Percentiles rank a stretch among this genome's conserved stretches.
phyloP scores from a whole-genome alignment of 2,888 invertebrate genomes.

The Pandemis cinnamomeana region DNA sequence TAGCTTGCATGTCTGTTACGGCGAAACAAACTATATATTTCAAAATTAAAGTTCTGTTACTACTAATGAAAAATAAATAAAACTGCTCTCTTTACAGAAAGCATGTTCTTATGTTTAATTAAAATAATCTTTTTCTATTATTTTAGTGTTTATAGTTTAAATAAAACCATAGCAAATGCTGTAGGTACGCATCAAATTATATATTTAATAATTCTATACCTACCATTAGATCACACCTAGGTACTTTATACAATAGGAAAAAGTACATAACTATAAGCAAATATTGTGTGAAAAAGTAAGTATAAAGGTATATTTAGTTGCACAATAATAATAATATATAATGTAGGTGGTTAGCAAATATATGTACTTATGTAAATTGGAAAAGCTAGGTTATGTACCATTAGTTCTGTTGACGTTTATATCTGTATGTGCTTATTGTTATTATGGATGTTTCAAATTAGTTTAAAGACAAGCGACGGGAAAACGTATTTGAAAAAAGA shows the following conservation, averaged over 20 bases:
- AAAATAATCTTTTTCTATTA: background rate
- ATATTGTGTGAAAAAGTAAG: slow-evolving; percentile 34
- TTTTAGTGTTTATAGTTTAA: background rate
- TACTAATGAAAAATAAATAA: background rate
- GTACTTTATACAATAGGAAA: slow-evolving; percentile 1
- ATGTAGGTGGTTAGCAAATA: background rate
- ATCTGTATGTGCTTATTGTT: slow-evolving; percentile 57
- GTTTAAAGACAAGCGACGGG: slow-evolving; percentile 38
- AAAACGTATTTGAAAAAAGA: background rate
- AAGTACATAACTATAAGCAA: background rate
- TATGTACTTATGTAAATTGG: slow-evolving; percentile 4
- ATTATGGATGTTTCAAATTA: slow-evolving; percentile 57
- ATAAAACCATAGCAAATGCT: background rate
- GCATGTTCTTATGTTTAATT: slow-evolving; percentile 22
- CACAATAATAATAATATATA: slow-evolving; percentile 26
- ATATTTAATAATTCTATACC: background rate
- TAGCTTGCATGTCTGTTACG: slow-evolving; percentile 35
- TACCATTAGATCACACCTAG: slow-evolving; percentile 17
- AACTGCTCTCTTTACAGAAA: slow-evolving; percentile 19
- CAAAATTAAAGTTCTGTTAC: background rate
- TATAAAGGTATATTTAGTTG: slow-evolving; percentile 16
- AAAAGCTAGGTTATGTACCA: slow-evolving; percentile 22
- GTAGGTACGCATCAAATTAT: too few species aligned
- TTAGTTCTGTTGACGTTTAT: slow-evolving; percentile 27
- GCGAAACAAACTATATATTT: background rate